Conservation (phyloP, 2,113 vertebrate genomes). For the Vicugna pacos region DNA sequence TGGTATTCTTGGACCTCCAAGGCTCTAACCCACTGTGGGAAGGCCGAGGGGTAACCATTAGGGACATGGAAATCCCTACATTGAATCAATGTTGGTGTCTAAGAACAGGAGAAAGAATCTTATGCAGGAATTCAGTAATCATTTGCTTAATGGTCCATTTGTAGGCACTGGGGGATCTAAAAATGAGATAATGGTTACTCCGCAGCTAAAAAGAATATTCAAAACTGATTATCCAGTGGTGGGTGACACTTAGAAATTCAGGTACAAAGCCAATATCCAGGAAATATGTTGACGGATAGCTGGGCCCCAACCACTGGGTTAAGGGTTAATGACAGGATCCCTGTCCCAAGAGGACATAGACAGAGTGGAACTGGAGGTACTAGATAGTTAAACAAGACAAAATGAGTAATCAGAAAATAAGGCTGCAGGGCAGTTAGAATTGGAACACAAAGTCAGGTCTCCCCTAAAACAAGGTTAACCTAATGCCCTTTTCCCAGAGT, state of each 20-base stretch:
- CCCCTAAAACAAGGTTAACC: neutral
- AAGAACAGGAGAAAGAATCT: neutral
- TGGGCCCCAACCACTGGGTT: neutral
- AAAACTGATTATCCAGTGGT: neutral
- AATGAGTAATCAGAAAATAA: neutral
- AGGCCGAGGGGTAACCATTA: neutral
- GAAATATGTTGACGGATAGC: neutral
- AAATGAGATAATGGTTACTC: neutral
- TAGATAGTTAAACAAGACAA: neutral
- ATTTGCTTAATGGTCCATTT: neutral
- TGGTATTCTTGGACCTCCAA: conserved; percentile 27
- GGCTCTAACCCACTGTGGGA: neutral
- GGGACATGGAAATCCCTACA: neutral
- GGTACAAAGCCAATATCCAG: conserved; percentile 29
- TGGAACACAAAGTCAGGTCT: neutral
- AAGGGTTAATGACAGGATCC: neutral
- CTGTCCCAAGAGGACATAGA: neutral
- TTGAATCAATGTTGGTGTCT: conserved; percentile 32
- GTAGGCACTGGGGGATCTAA: neutral
- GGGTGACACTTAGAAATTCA: conserved; percentile 9
- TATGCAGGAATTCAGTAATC: neutral
- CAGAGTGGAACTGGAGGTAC: neutral
- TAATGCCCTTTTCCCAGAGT: neutral
- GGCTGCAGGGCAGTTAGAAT: neutral
- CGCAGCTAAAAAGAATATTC: neutral